A percentile compares a stretch with the other conserved stretches of the same genome.
These are phyloP conservation scores for Netelia fuscicornis DNA, from an alignment of 2,888 invertebrate genomes.

Conservation along the genomic window DNA sequence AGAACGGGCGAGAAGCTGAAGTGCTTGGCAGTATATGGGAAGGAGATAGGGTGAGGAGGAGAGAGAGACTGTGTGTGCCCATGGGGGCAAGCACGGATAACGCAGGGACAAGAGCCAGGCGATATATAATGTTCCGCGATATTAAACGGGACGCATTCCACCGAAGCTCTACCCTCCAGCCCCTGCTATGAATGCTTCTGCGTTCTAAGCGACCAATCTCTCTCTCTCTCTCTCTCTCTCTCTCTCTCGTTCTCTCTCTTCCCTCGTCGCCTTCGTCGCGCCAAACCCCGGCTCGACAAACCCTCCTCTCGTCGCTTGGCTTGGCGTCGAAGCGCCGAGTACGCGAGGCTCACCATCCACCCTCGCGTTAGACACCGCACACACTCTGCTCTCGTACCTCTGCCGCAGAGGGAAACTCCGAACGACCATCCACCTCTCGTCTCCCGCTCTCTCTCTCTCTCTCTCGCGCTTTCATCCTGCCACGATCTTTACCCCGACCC, in stretches of 20 bases:
- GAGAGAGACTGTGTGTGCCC: constrained; percentile 41
- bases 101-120: constrained; percentile 82
- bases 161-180: constrained; percentile 81
- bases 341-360: constrained; percentile 11
- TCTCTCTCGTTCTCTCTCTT: constrained; percentile 32
- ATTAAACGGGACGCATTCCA: constrained; percentile 85
- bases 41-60: constrained; percentile 38
- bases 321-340: constrained; percentile 47
- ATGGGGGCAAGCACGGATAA: constrained; percentile 71
- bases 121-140: constrained; percentile 85
- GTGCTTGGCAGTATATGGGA: constrained; percentile 48
- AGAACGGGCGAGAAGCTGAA: constrained; percentile 55
- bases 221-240: constrained; percentile 51
- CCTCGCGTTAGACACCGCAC: constrained; percentile 54
- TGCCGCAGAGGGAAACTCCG: constrained; percentile 41
- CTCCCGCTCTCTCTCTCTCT: constrained; percentile 43
- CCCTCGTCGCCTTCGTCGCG: constrained; percentile 33
- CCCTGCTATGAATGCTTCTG: constrained; percentile 83
- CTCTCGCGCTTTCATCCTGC: constrained; percentile 15
- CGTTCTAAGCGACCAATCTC: constrained; percentile 76
- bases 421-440: constrained; percentile 50
- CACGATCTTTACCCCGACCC: constrained; percentile 67
- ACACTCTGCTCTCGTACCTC: constrained; percentile 31
- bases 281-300: constrained; percentile 36
- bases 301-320: constrained; percentile 34